Base-by-base conservation (phyloP, 2,113 vertebrate genomes). In the Stigmatopora argus region DNA sequence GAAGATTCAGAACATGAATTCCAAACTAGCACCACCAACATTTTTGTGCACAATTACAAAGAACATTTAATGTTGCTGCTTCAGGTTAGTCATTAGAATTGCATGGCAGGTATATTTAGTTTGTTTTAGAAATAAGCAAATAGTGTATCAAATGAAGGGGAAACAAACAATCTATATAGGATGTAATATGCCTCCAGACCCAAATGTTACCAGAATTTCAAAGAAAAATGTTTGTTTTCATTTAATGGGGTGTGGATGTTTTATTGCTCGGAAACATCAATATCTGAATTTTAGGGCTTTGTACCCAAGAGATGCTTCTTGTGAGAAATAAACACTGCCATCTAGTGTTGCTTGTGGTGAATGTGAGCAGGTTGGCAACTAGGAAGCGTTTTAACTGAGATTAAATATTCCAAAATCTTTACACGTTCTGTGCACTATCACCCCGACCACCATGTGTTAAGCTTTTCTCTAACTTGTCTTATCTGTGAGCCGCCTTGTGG, bases 271-370 rank as follows among this genome's bases (percentile, higher is more conserved):
- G 23, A 31, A 56, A 56, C 53, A 17, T 56, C 23, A 31, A 56
- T 31, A 15, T 31, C 23, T 31, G 26, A 17, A 31, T 56, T 31
- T 31, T 31, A 6, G 5, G 14, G 53, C 53, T 56, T 56, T 56
- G 7, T 56, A 23, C 26, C 2, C 1, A 56, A 13, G 21, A 15
- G 53, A 56, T 7, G 70, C 65, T 58, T 31, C 19, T 31, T 58
- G 49, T 21, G 11, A 19, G 72, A 76, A 82, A 73, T 31, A 73
- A 86, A 81, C 81, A 83, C 19, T 66, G 70, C 80, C 88, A 85
- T 82, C 85, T 87, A 85, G 83, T 84, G 86, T 52, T 51, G 46
- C 12, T 13, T 48, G 57, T 7, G 1, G 1, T 45, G 1, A 26
- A 19, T 21, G 53, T 19, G 17, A 52, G 51, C 64, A 61, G 34